phyloP scores from a whole-genome alignment of 2,888 invertebrate species.

The Drosophila longiperda region DNA sequence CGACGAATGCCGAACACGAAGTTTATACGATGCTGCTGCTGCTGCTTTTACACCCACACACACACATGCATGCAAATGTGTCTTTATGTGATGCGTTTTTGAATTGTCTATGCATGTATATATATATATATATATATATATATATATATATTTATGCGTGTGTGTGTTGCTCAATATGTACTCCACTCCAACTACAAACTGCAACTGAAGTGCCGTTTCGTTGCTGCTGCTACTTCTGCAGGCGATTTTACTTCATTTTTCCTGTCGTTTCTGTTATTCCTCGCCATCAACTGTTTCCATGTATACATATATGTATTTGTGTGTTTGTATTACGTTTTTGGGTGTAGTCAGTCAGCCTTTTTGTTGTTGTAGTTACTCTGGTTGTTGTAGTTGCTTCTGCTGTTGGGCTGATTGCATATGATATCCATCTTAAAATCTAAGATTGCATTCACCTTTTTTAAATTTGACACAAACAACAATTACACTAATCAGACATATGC shows the following conservation, averaged over 20 bases:
- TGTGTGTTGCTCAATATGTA: slow-evolving; percentile 48
- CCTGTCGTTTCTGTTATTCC: slow-evolving; percentile 51
- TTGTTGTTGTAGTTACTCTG: slow-evolving; percentile 22
- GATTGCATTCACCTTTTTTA: slow-evolving; percentile 31
- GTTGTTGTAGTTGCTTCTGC: slow-evolving; percentile 21
- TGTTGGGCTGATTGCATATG: slow-evolving; percentile 49
- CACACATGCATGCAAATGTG: slow-evolving; percentile 64
- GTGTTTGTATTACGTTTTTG: slow-evolving; percentile 24
- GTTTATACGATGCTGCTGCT: slow-evolving; percentile 60
- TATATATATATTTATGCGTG: slow-evolving; percentile 15
- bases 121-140: slow-evolving; percentile 17
- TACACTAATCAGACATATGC: slow-evolving; percentile 24
- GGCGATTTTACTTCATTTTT: slow-evolving; percentile 64
- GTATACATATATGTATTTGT: slow-evolving; percentile 14
- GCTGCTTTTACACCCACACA: slow-evolving; percentile 52
- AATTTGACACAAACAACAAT: slow-evolving; percentile 45
- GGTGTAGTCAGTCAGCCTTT: slow-evolving; percentile 62
- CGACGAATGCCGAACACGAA: slow-evolving; percentile 53
- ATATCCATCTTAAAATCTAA: slow-evolving; percentile 48
- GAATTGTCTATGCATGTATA: slow-evolving; percentile 28
- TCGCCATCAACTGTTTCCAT: slow-evolving; percentile 43
- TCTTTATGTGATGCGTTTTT: slow-evolving; percentile 37
- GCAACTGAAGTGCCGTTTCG: slow-evolving; percentile 64
- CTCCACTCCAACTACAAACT: slow-evolving; percentile 41
- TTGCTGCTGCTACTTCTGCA: slow-evolving; percentile 26